A percentile compares a stretch with the other conserved stretches of the same genome.
Evolutionary conservation across 2,888 invertebrate genomes (phyloP).

Genomic region (Yponomeuta evonymella): DNA sequence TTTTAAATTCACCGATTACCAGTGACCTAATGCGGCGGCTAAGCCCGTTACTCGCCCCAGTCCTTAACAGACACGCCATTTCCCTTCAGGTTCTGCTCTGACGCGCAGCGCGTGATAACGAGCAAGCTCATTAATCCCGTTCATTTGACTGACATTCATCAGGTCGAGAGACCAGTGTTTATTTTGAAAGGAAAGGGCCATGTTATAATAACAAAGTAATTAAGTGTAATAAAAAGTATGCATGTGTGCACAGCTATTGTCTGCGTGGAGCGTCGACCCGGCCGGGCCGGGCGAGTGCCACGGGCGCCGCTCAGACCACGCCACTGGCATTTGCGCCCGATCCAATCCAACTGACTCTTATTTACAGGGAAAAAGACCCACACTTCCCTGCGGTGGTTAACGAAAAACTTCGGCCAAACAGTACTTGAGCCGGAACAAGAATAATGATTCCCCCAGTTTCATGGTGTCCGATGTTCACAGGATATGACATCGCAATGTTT

Average conservation of each 20-base stretch:
- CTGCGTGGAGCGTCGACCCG: slow-evolving; percentile 25
- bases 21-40: background rate
- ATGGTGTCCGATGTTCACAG: slow-evolving; percentile 12
- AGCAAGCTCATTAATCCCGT: background rate
- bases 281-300: slow-evolving; percentile 12
- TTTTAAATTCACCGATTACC: background rate
- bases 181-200: slow-evolving; percentile 1
- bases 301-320: slow-evolving; percentile 4
- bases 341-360: background rate
- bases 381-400: slow-evolving; percentile 2
- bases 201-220: slow-evolving; percentile 5
- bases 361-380: slow-evolving; percentile 3
- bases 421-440: slow-evolving; percentile 21
- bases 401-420: background rate
- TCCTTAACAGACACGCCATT: background rate
- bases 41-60: background rate
- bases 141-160: background rate
- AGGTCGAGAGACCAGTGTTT: slow-evolving; percentile 5
- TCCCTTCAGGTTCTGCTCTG: background rate
- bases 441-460: slow-evolving; percentile 18
- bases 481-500: slow-evolving; percentile 15
- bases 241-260: slow-evolving; percentile 6
- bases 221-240: slow-evolving; percentile 4
- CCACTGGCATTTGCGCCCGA: background rate
- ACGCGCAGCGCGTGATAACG: background rate